A percentile compares a stretch with the other conserved stretches of the same genome.
Evolutionary conservation across 2,113 vertebrate genomes (phyloP).

Genomic region (Microcebus tavaratra): DNA sequence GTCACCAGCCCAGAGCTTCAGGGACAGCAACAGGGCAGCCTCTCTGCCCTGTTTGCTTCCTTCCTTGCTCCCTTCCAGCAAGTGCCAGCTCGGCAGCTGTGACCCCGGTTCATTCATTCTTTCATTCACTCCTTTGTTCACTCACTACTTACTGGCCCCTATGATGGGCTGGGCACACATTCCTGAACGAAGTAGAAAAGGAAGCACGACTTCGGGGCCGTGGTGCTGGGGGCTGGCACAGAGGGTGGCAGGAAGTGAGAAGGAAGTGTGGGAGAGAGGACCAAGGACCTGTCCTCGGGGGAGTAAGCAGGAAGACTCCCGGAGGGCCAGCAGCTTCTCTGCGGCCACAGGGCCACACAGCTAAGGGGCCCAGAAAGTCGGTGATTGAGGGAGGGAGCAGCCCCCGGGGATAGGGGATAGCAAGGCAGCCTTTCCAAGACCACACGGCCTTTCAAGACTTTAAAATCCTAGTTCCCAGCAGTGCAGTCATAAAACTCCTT

Average conservation of each 20-base stretch:
- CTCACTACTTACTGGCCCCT: neutral
- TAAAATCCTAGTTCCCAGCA: constrained; percentile 63
- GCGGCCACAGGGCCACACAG: fast-evolving
- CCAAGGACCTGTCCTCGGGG: neutral
- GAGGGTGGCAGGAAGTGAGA: neutral
- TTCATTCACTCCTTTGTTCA: neutral
- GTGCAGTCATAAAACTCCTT: constrained; percentile 49
- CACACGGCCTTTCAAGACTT: neutral
- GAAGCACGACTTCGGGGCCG: neutral
- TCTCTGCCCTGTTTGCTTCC: neutral
- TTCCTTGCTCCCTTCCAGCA: neutral
- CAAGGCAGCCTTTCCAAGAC: neutral
- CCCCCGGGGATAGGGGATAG: neutral
- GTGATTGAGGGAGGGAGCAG: neutral
- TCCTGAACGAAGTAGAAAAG: neutral
- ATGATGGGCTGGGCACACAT: neutral
- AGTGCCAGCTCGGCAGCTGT: neutral
- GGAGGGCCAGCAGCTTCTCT: neutral
- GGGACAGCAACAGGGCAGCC: neutral
- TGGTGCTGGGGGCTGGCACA: neutral
- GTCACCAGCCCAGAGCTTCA: neutral
- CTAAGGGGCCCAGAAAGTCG: neutral
- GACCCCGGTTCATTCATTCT: neutral
- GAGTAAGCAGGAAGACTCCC: neutral
- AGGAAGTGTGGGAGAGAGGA: neutral